Base-by-base conservation (phyloP, 2,797 vertebrate genomes). In the Amblyopsis hoosieri region DNA sequence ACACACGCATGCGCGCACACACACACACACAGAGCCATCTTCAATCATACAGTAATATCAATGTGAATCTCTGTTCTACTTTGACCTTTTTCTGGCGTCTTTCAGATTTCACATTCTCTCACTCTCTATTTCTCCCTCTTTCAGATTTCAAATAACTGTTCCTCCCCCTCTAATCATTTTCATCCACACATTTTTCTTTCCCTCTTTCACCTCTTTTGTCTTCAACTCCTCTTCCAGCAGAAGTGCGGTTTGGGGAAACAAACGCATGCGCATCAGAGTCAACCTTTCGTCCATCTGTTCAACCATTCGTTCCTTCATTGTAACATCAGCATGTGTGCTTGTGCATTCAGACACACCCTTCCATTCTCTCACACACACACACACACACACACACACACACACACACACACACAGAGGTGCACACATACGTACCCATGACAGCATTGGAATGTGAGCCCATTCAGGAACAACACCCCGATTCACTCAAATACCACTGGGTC, bases 381-480 rank as follows among this genome's bases (percentile, higher is more conserved):
- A 76, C n/a, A 71, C 67, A 79, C 50, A 77, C 63, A 45, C 56
- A 57, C 56, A 45, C 69, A 31, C 70, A 57, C 42, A 69, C 75
- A 50, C 54, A 66, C 66, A 67, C 71, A 29, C 19, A 54, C 52
- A 54, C 52, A 54, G 17, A 54, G 17, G 23, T 17, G 23, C 52
- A 23, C 52, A 10, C 52, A 23, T 12, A 9, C 8, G 1, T 17
- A 54, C 52, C 23, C 52, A 31, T 73, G 71, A 71, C 75, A 70
- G 12, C 63, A 61, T 60, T 8, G 61, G 68, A 64, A 83, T 82
- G 80, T 69, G 67, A 75, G 62, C 74, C 75, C 66, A 62, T 13
- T 66, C 75, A 82, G 66, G 67, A 75, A 80, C 67, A 86, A 82
- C 80, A 79, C 75, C 12, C 6, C 10, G 73, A 76, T 78, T 80